phyloP scores from a whole-genome alignment of 2,888 invertebrate species.

The Taenaris catops region DNA sequence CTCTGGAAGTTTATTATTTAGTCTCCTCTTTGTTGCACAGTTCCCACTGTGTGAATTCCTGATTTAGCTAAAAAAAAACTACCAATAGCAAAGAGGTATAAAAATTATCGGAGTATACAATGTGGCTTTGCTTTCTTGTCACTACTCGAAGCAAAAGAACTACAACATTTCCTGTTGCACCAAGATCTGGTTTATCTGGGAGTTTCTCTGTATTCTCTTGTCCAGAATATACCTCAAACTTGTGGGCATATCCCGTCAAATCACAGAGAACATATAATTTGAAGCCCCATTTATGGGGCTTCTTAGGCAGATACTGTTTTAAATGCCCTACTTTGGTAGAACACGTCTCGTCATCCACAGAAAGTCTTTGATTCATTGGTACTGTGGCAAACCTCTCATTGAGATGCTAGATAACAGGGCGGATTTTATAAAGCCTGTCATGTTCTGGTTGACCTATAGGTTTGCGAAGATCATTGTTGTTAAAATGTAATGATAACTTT shows the following conservation, averaged over 20 bases:
- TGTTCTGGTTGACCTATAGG: conserved; percentile 30
- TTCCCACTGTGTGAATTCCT: conserved; percentile 35
- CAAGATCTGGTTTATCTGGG: conserved; percentile 27
- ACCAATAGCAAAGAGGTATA: conserved; percentile 33
- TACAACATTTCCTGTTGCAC: conserved; percentile 24
- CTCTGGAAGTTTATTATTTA: conserved; percentile 35
- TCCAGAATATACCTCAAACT: conserved; percentile 36
- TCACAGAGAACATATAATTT: too few relatives aligned
- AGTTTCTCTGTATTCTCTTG: conserved; percentile 34
- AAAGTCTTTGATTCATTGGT: conserved; percentile 32
- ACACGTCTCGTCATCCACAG: conserved; percentile 31
- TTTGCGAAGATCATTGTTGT: conserved; percentile 31
- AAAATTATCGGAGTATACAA: conserved; percentile 35
- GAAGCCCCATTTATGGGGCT: too few relatives aligned
- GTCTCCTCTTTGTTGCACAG: conserved; percentile 36
- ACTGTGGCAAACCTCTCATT: conserved; percentile 33
- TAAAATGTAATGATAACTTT: conserved; percentile 29
- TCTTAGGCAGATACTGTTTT: too few relatives aligned
- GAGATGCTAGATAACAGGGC: conserved; percentile 29
- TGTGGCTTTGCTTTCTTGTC: conserved; percentile 31
- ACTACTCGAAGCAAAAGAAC: conserved; percentile 30
- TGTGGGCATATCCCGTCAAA: not conserved
- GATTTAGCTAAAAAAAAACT: conserved; percentile 30
- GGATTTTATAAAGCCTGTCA: conserved; percentile 30
- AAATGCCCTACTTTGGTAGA: conserved; percentile 33